Evolutionary conservation across 37 sponge, comb jelly and placozoan species (phyloP).

Genomic region (Amphimedon queenslandica): DNA sequence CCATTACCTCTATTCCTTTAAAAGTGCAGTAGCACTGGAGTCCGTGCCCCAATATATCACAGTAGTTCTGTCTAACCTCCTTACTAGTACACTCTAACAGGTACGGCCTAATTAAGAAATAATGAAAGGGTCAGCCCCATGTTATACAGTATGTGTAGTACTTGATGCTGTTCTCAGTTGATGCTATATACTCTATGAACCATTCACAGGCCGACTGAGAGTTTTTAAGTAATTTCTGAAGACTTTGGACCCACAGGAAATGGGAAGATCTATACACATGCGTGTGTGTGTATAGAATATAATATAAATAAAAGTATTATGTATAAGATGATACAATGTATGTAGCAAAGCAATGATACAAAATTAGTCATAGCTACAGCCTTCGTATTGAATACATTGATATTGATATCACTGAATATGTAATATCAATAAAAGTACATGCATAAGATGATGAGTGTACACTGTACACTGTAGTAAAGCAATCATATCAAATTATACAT

Average conservation of each 20-base stretch:
- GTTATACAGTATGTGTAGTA: conserved; percentile 1
- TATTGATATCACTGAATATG: too few species aligned
- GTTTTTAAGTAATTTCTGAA: conserved; percentile 27
- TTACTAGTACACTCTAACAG: conserved; percentile 70
- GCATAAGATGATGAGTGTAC: too few species aligned
- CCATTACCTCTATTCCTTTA: conserved; percentile 2
- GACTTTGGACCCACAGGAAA: conserved; percentile 35
- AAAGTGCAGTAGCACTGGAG: conserved; percentile 24
- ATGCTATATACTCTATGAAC: conserved; percentile 52
- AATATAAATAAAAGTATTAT: too few species aligned
- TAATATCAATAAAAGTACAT: too few species aligned
- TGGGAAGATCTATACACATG: conserved; percentile 14
- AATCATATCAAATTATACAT: too few species aligned
- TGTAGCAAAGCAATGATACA: too few species aligned
- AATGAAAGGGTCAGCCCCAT: not conserved
- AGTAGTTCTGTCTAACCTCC: conserved; percentile 56
- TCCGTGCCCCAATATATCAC: conserved; percentile 23
- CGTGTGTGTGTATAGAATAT: too few species aligned
- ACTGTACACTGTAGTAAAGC: too few species aligned
- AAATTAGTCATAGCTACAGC: too few species aligned
- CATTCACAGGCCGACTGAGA: conserved; percentile 53
- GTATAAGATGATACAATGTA: too few species aligned
- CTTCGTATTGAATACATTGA: too few species aligned
- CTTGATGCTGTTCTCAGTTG: conserved; percentile 56
- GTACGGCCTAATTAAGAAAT: conserved; percentile 37